Evolutionary conservation across 2,888 invertebrate genomes (phyloP), one percentile per base, ranked within the genome.

Genomic region (Agrotis clavis): DNA sequence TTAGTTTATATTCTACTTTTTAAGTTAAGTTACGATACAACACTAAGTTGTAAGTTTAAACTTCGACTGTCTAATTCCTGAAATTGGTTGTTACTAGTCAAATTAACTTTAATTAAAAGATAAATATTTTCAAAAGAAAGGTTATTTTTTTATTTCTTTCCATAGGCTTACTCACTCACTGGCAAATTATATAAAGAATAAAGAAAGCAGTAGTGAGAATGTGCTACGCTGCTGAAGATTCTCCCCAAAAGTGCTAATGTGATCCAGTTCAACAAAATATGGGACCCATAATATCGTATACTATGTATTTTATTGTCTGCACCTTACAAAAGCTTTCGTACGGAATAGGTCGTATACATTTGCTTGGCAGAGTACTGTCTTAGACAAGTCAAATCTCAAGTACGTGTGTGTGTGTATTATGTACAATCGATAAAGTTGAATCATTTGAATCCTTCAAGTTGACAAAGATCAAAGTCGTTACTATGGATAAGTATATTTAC

Each of bases 1-100:
- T 25, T 35, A 59, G 51, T 21, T 54, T 45, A 21, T 51, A 51
- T 47, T 64, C 25, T 47, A 53, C 35, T 48, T 45, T 30, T 21
- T 66, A 59, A 71, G 35, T 53, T 59, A 70, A 53, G 48, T 62
- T 62, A 57, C 18, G 21, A 4, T 6, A 67, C 5, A 51, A 59
- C 53, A 13, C 25, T 71, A 59, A 16, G 35, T 54, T 63, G 57
- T 50, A 54, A 30, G 11, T 63, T 48, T 56, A 75, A 59, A 54
- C 48, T 19, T 53, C 18, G 19, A 71, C 41, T 76, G 47, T 71
- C 11, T 67, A 13, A 68, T 62, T 47, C 35, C 47, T 59, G 13
- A 70, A 67, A 54, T 60, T 63, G 9, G 3, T 64, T 76, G 61
- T 41, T 70, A 62, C 80, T 80, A 80, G 80, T 80, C 80, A 80